Evolutionary conservation across 2,888 invertebrate species (phyloP).

Genomic region (Microdon myrmicae): DNA sequence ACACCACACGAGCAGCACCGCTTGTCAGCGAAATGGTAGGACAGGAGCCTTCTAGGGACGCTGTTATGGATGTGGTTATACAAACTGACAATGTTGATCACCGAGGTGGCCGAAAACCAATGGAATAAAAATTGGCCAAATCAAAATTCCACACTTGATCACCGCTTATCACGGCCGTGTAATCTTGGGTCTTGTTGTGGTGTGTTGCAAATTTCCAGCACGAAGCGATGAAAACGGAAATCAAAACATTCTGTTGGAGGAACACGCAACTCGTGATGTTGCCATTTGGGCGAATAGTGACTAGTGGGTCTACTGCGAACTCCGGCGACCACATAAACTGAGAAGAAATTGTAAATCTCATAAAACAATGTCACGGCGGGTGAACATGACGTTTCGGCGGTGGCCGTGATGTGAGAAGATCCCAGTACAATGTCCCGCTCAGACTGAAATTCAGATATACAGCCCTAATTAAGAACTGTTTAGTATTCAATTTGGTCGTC

Average conservation of each 20-base stretch:
- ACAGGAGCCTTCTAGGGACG: conserved; percentile 32
- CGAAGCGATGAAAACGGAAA: conserved; percentile 41
- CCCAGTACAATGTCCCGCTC: conserved; percentile 42
- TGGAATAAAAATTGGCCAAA: conserved; percentile 54
- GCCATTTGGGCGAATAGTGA: conserved; percentile 39
- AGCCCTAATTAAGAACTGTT: conserved; percentile 58
- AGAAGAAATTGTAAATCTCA: conserved; percentile 43
- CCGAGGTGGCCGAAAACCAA: conserved; percentile 52
- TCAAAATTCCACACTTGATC: conserved; percentile 54
- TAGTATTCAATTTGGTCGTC: conserved; percentile 56
- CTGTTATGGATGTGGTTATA: background rate
- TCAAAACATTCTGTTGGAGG: conserved; percentile 43
- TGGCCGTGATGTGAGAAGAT: conserved; percentile 48
- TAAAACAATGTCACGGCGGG: conserved; percentile 51
- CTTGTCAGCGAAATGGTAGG: conserved; percentile 46
- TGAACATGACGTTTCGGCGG: conserved; percentile 43
- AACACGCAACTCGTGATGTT: conserved; percentile 51
- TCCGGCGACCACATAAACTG: conserved; percentile 42
- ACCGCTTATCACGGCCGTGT: conserved; percentile 46
- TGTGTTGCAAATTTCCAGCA: conserved; percentile 49
- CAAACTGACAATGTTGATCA: conserved; percentile 22
- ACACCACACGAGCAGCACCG: conserved; percentile 38
- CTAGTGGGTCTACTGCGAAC: conserved; percentile 30
- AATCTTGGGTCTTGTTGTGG: conserved; percentile 47
- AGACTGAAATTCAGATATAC: conserved; percentile 55